Evolutionary conservation across 1,140 invertebrate species (phyloP).

Genomic region (Scaptomyza montana): DNA sequence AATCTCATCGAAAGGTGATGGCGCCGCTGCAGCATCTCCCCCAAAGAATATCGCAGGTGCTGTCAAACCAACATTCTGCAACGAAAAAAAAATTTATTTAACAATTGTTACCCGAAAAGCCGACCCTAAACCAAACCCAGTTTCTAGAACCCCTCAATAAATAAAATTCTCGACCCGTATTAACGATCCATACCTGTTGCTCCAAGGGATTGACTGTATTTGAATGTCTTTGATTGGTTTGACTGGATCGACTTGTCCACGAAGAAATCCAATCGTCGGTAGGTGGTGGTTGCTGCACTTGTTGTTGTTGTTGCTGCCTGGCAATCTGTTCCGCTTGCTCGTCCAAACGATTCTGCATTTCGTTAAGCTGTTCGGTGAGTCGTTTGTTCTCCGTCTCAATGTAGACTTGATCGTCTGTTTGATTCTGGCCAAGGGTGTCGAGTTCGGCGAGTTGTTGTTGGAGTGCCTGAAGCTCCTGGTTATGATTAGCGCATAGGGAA

Average conservation of each 20-base stretch:
- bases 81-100: too few relatives aligned
- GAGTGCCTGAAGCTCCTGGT: constrained; percentile 67
- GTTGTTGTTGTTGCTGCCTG: constrained; percentile 46
- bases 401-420: constrained; percentile 80
- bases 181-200: constrained; percentile 22
- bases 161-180: too few relatives aligned
- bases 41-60: constrained; percentile 71
- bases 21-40: constrained; percentile 45
- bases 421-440: constrained; percentile 78
- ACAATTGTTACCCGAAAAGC: too few relatives aligned
- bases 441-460: constrained; percentile 76
- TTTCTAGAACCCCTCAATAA: too few relatives aligned
- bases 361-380: constrained; percentile 65
- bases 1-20: constrained; percentile 77
- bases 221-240: background rate
- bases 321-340: constrained; percentile 55
- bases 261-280: constrained; percentile 29
- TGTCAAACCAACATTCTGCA: constrained; percentile 31
- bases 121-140: too few relatives aligned
- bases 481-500: constrained; percentile 71
- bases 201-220: constrained; percentile 5
- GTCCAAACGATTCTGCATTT: constrained; percentile 75
- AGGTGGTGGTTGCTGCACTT: background rate
- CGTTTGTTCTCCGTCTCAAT: constrained; percentile 83
- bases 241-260: constrained; percentile 1